Base-by-base conservation (phyloP, 2,113 vertebrate genomes). In the Marmota flaviventris region DNA sequence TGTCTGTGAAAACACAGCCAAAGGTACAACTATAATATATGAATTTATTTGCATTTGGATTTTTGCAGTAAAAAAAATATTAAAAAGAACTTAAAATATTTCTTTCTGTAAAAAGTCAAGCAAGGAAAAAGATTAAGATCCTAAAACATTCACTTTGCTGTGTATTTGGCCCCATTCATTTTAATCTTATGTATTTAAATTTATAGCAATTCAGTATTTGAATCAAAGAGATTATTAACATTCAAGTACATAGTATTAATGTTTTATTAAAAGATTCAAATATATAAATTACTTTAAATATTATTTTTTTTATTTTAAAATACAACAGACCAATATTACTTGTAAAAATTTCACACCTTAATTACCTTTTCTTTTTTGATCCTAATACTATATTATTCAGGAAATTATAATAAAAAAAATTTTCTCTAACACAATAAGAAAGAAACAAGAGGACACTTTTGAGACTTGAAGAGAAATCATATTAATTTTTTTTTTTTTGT, bases 151-250 rank as follows among this genome's bases (percentile, higher is more conserved):
- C 29, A 34, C 18, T n/a, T 1, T 25, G 39, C 5, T 77, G 8
- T 83, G 27, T 56, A 58, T 82, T 53, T 89, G 29, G 22, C 13
- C 0, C 12, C 16, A 69, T 9, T 63, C 72, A 39, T 92, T 72
- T 92, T 79, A 85, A 89, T 67, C 22, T 75, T 91, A 32, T 48
- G 6, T 85, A 12, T 85, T 85, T 92, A 94, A 79, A 73, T 39
- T 70, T 92, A 53, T 78, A 65, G 18, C 3, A 72, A 72, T 72
- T 89, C 10, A 91, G n/a, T 48, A 82, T 45, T 42, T 82, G 81
- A 92, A 73, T 53, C 16, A 73, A 58, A 22, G 63, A 63, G 27
- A 70, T 53, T 86, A 73, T 76, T 82, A 58, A 1, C 34, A 91
- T 75, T 87, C 13, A 81, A 86, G 42, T 85, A 82, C 82, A 76